A percentile compares a stretch with the other conserved stretches of the same genome.
These are phyloP conservation scores for Lasius fuliginosus DNA, from an alignment of 2,888 invertebrate genomes.

Conservation along the genomic window DNA sequence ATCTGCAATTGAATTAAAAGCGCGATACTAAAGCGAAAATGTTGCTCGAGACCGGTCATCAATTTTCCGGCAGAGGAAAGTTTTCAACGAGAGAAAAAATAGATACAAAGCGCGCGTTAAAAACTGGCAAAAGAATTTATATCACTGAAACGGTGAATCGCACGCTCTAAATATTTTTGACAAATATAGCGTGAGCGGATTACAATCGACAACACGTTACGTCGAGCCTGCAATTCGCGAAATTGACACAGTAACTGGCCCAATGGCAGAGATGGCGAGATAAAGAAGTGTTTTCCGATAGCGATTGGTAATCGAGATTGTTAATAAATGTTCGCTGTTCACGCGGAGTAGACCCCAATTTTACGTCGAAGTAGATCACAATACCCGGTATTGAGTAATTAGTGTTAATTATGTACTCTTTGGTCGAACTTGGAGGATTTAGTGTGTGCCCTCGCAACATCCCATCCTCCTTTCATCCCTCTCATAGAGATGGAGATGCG, in stretches of 20 bases:
- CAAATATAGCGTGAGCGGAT: conserved; percentile 35
- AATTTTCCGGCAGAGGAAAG: conserved; percentile 16
- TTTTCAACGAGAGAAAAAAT: not conserved
- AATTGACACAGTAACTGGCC: conserved; percentile 36
- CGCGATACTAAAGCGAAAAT: conserved; percentile 25
- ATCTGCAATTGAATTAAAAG: conserved; percentile 40
- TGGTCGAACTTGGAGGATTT: conserved; percentile 54
- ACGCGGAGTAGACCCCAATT: conserved; percentile 37
- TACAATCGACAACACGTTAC: conserved; percentile 13
- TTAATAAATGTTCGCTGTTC: conserved; percentile 36
- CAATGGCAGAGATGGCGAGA: conserved; percentile 9
- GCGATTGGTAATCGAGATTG: conserved; percentile 17
- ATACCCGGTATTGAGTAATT: conserved; percentile 59
- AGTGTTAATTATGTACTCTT: conserved; percentile 67
- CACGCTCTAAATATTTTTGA: conserved; percentile 30
- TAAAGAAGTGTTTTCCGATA: conserved; percentile 49
- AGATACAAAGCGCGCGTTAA: not conserved
- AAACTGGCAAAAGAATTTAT: conserved; percentile 16
- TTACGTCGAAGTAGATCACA: conserved; percentile 51
- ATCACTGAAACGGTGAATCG: conserved; percentile 10
- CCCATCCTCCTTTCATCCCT: not conserved
- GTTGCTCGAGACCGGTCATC: conserved; percentile 27
- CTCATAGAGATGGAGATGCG: conserved; percentile 61
- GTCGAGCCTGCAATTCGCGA: conserved; percentile 36
- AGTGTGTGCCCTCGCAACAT: conserved; percentile 35